Base-by-base conservation (phyloP, 37 sponge, comb jelly and placozoan genomes). In the Aphrocallistes beatrix region DNA sequence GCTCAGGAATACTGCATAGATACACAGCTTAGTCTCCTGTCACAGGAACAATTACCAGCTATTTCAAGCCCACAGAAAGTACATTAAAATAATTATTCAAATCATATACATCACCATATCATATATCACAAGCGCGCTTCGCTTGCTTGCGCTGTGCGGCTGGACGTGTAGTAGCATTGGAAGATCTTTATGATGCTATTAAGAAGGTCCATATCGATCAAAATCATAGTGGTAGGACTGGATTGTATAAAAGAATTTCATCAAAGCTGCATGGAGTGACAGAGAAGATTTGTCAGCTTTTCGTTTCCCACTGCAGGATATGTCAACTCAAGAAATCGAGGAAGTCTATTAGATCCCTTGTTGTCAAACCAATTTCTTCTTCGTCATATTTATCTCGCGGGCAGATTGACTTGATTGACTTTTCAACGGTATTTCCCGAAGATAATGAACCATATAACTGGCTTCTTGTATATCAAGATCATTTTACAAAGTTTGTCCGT, bases 151-250 rank as follows among this genome's bases (percentile, higher is more conserved):
- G n/a, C n/a, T n/a, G n/a, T n/a, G n/a, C n/a, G n/a, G n/a, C n/a
- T n/a, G n/a, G n/a, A n/a, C n/a, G n/a, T n/a, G 75, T 60, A 28
- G 21, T 60, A 32, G 75, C 75, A 60, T 25, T 60, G 6, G 75
- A 60, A 13, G 75, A 60, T 13, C 10, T 60, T 60, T 60, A 60
- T 30, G 21, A 60, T 13, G n/a, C 34, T 25, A 6, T 60, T 25
- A 60, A 60, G n/a, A 60, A 13, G 34, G 75, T 60, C 10, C 75
- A 60, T 13, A 28, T 60, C 6, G 75, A 60, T 19, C 75, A 60
- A 60, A 60, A 60, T 28, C 75, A 60, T 60, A 25, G 75, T 60
- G 75, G 75, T 60, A 19, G 75, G n/a, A 60, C 75, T 60, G 75
- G 75, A 30, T 30, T 60, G 1, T 60, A 60, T 28, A 60, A 60